A percentile compares a stretch with the other conserved stretches of the same genome.
Conservation (phyloP, 2,113 vertebrate species). For the Lepus europaeus region DNA sequence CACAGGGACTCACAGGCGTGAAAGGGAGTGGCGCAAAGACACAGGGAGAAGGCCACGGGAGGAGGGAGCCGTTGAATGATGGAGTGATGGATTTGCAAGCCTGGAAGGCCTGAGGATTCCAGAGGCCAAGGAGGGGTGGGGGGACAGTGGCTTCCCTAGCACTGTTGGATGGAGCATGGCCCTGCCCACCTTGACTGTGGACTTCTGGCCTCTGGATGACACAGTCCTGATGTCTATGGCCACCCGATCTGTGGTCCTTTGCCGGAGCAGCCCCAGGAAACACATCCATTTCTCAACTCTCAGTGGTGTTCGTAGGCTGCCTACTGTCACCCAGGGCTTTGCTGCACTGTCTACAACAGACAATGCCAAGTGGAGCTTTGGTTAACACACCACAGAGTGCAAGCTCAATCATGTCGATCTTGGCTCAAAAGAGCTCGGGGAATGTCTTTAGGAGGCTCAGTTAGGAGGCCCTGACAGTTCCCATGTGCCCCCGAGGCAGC, state of each 20-base stretch:
- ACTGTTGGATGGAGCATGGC: accelerated
- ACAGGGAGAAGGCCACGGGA: accelerated
- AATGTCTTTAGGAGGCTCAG: slow-evolving; percentile 38
- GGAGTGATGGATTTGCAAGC: not conserved
- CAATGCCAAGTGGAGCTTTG: not conserved
- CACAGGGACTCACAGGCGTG: no score
- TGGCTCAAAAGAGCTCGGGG: slow-evolving; percentile 31
- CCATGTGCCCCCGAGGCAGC: not conserved
- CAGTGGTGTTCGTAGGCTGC: not conserved
- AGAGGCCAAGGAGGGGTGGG: not conserved
- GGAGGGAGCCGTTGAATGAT: not conserved
- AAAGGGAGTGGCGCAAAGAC: not conserved
- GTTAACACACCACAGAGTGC: not conserved
- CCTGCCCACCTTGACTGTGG: not conserved
- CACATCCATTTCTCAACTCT: not conserved
- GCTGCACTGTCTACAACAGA: not conserved
- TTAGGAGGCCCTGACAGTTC: not conserved
- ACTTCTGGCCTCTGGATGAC: not conserved
- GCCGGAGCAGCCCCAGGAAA: not conserved
- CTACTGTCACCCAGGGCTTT: not conserved
- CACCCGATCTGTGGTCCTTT: not conserved
- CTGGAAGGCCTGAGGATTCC: not conserved
- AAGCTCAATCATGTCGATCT: not conserved
- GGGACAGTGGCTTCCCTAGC: not conserved
- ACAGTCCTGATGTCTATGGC: not conserved